Evolutionary conservation across 1,140 invertebrate genomes (phyloP), one percentile per base, ranked within the genome.

Genomic region (Ptiloglossa arizonensis): DNA sequence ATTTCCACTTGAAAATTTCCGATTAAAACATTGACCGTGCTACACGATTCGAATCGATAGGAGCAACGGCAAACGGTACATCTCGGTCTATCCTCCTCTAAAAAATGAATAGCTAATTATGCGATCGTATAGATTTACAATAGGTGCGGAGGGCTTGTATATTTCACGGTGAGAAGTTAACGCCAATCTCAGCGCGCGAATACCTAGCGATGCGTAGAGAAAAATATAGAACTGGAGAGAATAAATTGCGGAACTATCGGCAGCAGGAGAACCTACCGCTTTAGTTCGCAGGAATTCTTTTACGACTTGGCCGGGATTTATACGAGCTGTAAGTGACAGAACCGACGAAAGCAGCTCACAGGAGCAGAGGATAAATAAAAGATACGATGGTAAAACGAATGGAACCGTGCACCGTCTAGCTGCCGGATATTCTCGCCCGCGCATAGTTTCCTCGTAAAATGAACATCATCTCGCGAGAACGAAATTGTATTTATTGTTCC

Each of bases 301-400:
- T 82, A 82, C 83, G 83, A 63, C 83, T 87, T 85, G 79, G 82
- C 75, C 48, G 68, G 83, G 87, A 89, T 90, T 90, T 90, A 90
- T 90, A 87, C 89, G 87, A 79, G 80, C 87, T 89, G 89, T 86
- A 89, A 90, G 86, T 89, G 89, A 89, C 89, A 87, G 85, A 81
- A 88, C 81, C 86, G 82, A 82, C 83, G 80, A 82, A 83, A 85
- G 81, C 83, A 77, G 78, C 73, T 69, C 79, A 66, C 73, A 54
- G 35, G 56, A 80, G 56, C 67, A 59, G 60, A 79, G 63, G 80
- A 81, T 81, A 87, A 82, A 87, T 85, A 83, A 85, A 83, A 77
- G 82, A 80, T 81, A 81, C 71, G 68, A 59, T 44, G 68, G 68
- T 57, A 69, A 85, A 85, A 64, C 70, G 72, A 80, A 60, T 50